Base-by-base conservation (phyloP, 2,797 vertebrate genomes). In the Melopsittacus undulatus region DNA sequence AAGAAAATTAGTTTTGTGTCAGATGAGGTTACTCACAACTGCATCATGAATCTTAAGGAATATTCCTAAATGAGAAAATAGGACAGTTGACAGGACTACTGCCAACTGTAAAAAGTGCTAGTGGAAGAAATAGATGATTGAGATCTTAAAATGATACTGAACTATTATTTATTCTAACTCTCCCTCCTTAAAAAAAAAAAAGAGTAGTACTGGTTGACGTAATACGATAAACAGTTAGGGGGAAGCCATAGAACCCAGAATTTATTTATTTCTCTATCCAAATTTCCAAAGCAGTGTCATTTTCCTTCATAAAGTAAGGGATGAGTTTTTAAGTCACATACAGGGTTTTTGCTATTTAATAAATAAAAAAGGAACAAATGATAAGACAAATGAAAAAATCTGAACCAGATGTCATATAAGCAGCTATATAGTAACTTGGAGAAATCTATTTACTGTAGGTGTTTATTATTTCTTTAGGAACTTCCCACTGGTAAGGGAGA, bases 231-330 rank as follows among this genome's bases (percentile, higher is more conserved):
- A n/a, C 23, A 80, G 7, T 11, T 90, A 49, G 2, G 6, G 15
- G 6, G 8, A 62, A 66, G 7, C 8, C 0, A 1, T 38, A 61
- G 10, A 0, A 2, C 4, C 17, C 9, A 46, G 45, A 48, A 22
- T 48, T 30, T 54, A 5, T 70, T 36, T 63, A 38, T 67, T 70
- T 8, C 26, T 66, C 27, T 38, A 8, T 15, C 6, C 24, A 49
- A 16, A 15, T 45, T 52, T 64, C 18, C 7, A 38, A 56, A 61
- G 5, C 3, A 66, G 5, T 23, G 10, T 10, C 3, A 29, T 22
- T 56, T 83, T 36, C 16, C 22, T 76, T 56, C 29, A 16, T 24
- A 61, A 49, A 48, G 29, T 34, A 54, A 54, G 10, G 3, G 3
- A 8, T 38, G 4, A 59, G 27, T n/a, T 70, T 66, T 72, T 72